Evolutionary conservation across 2,888 invertebrate genomes (phyloP).

Genomic region (Ophion costatus): DNA sequence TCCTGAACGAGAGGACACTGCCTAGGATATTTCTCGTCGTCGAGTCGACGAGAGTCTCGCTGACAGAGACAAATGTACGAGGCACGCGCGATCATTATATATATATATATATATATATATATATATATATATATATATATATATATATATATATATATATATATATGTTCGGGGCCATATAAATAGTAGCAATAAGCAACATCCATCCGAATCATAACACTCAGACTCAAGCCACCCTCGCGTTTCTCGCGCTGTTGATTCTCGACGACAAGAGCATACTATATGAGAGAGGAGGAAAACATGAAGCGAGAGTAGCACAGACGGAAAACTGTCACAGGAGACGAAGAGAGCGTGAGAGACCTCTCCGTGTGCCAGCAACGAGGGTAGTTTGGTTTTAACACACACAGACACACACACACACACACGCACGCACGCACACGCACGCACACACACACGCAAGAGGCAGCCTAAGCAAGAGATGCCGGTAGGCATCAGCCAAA

Average conservation of each 20-base stretch:
- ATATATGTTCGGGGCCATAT: conserved; percentile 7
- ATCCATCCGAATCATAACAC: conserved; percentile 57
- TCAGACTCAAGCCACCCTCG: conserved; percentile 30
- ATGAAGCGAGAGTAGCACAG: conserved; percentile 48
- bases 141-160: conserved; percentile 7
- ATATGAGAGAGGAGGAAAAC: conserved; percentile 21
- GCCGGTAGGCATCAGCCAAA: conserved; percentile 61
- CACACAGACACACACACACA: background rate
- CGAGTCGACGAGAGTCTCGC: conserved; percentile 11
- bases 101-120: conserved; percentile 5
- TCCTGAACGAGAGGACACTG: background rate
- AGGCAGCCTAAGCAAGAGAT: too few relatives aligned
- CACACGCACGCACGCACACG: too few relatives aligned
- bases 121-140: background rate
- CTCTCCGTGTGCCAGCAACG: conserved; percentile 25
- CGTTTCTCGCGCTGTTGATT: conserved; percentile 58
- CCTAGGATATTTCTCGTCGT: conserved; percentile 21
- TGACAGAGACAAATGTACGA: conserved; percentile 59
- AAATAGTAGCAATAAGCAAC: conserved; percentile 51
- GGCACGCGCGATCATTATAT: conserved; percentile 42
- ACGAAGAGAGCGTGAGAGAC: conserved; percentile 14
- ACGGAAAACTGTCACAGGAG: conserved; percentile 55
- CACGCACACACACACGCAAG: too few relatives aligned
- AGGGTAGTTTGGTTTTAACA: conserved; percentile 47
- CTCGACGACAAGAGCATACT: conserved; percentile 31